A percentile compares a stretch with the other conserved stretches of the same genome.
Evolutionary conservation across 2,113 vertebrate species (phyloP).

Genomic region (Mirza zaza): DNA sequence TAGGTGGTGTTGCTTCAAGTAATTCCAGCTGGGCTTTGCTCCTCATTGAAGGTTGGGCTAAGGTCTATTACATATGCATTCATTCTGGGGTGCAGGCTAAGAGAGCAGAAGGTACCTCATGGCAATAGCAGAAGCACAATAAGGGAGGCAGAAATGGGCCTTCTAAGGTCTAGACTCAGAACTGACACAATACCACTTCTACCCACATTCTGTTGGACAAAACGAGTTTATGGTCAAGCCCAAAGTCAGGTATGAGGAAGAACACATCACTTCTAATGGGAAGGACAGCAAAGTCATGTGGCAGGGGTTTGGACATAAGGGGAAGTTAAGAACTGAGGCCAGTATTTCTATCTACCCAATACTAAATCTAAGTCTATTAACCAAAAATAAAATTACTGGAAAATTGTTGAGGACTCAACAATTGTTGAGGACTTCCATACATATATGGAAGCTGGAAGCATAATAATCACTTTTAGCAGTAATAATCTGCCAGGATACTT

Average conservation of each 20-base stretch:
- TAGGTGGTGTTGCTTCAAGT: neutral
- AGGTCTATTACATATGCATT: neutral
- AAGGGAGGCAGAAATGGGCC: neutral
- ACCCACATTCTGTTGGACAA: neutral
- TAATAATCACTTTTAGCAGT: neutral
- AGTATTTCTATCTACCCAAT: neutral
- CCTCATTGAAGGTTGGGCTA: neutral
- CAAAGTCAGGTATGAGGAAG: neutral
- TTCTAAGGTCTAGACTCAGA: neutral
- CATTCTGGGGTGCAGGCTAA: neutral
- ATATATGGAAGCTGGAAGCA: neutral
- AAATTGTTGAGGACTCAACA: neutral
- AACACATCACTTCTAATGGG: neutral
- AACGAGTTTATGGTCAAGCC: neutral
- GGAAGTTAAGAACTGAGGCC: neutral
- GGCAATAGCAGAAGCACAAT: neutral
- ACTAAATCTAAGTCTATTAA: neutral
- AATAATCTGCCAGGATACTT: neutral
- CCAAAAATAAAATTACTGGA: neutral
- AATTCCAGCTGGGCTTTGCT: neutral
- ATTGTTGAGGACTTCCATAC: neutral
- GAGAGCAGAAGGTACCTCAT: neutral
- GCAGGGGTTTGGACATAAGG: neutral
- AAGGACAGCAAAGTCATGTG: neutral
- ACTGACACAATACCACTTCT: neutral